Percentiles rank a stretch among this genome's conserved stretches.
These are phyloP conservation scores for Parambassis ranga DNA, from an alignment of 2,797 vertebrate genomes.

Conservation along the genomic window DNA sequence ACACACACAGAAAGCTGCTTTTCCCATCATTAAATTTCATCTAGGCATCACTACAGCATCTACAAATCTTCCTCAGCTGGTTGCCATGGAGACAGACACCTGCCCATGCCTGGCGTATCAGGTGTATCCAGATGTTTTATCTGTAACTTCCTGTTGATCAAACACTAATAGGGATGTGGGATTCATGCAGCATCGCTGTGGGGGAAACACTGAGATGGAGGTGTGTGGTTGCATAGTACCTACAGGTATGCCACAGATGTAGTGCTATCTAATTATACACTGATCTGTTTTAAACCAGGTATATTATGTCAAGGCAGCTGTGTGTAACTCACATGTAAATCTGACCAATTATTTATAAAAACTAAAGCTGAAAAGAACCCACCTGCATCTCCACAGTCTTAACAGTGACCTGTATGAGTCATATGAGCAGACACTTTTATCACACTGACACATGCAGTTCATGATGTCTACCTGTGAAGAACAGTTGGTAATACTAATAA, in stretches of 20 bases:
- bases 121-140: too few relatives aligned
- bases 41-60: constrained; percentile 25
- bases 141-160: constrained; percentile 3
- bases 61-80: constrained; percentile 20
- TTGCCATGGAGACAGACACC: constrained; percentile 66
- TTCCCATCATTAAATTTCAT: constrained; percentile 41
- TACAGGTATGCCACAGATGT: constrained; percentile 3
- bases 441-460: background rate
- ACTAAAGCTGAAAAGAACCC: too few relatives aligned
- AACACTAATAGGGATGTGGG: background rate
- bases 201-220: background rate
- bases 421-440: constrained; percentile 7
- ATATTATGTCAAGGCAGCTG: background rate
- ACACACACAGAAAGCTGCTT: background rate
- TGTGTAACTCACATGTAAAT: background rate
- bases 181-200: background rate
- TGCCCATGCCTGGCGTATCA: background rate
- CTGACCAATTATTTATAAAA: too few relatives aligned
- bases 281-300: background rate
- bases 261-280: background rate
- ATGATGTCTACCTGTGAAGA: background rate
- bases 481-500: background rate
- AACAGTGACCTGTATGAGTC: constrained; percentile 8
- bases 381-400: too few relatives aligned
- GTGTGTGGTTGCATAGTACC: background rate